Evolutionary conservation across 2,797 vertebrate species (phyloP).

Genomic region (Perodicticus potto): DNA sequence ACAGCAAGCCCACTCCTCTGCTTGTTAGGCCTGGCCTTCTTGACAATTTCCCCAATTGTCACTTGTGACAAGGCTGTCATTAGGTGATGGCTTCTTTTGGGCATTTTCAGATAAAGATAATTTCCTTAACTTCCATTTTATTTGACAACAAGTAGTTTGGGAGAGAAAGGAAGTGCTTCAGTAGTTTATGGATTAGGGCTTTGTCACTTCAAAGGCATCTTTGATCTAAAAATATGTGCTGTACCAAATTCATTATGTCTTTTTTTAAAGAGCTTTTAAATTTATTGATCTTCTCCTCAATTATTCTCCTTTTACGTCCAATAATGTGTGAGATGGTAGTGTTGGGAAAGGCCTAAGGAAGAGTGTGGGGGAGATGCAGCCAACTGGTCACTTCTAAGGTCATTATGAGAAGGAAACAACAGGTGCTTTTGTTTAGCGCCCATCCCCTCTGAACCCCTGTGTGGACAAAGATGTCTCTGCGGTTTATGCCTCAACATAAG

Average conservation of each 20-base stretch:
- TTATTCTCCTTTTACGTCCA: conserved; percentile 81
- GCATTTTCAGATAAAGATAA: conserved; percentile 91
- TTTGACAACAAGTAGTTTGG: conserved; percentile 89
- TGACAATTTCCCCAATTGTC: conserved; percentile 90
- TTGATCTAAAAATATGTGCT: conserved; percentile 92
- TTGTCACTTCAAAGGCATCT: conserved; percentile 92
- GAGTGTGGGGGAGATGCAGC: conserved; percentile 19
- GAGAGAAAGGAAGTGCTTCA: conserved; percentile 88
- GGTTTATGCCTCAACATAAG: background rate
- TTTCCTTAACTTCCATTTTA: conserved; percentile 92
- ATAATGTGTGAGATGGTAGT: conserved; percentile 69
- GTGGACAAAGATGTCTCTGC: conserved; percentile 75
- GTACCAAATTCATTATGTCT: conserved; percentile 91
- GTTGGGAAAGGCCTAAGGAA: conserved; percentile 68
- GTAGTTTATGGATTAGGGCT: conserved; percentile 88
- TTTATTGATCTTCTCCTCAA: conserved; percentile 88
- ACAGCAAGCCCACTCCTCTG: conserved; percentile 86
- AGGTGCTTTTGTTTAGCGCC: conserved; percentile 87
- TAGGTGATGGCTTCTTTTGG: conserved; percentile 91
- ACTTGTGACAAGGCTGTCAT: conserved; percentile 90
- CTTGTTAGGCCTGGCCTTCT: conserved; percentile 87
- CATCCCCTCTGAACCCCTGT: background rate
- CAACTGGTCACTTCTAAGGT: conserved; percentile 84
- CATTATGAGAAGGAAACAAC: conserved; percentile 85
- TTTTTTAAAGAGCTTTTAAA: conserved; percentile 85